A percentile compares a stretch with the other conserved stretches of the same genome.
These are phyloP conservation scores for Thera obeliscata DNA, from an alignment of 2,888 invertebrate genomes.

Conservation along the genomic window DNA sequence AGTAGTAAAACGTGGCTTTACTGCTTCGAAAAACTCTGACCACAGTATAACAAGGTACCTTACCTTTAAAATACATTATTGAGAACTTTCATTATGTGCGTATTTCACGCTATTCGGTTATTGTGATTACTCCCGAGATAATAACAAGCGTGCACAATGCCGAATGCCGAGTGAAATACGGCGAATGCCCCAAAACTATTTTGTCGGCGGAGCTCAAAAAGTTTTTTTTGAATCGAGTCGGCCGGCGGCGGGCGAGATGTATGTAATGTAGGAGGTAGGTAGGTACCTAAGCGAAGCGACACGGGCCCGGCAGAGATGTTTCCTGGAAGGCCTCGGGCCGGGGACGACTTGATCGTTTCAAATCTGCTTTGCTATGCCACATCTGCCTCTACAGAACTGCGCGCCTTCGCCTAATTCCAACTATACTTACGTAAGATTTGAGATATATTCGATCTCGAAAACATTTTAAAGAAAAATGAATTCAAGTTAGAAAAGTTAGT, in stretches of 20 bases:
- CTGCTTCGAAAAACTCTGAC: slow-evolving; percentile 15
- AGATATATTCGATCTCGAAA: neutral
- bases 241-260: slow-evolving; percentile 53
- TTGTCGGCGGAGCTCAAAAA: slow-evolving; percentile 76
- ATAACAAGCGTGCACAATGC: slow-evolving; percentile 54
- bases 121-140: slow-evolving; percentile 51
- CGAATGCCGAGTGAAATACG: slow-evolving; percentile 62
- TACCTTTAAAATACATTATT: slow-evolving; percentile 41
- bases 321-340: slow-evolving; percentile 77
- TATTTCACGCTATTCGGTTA: slow-evolving; percentile 52
- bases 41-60: slow-evolving; percentile 6
- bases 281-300: slow-evolving; percentile 46
- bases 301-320: slow-evolving; percentile 61
- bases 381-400: slow-evolving; percentile 70
- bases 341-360: slow-evolving; percentile 66
- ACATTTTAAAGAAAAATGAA: too few species aligned
- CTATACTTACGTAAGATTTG: slow-evolving; percentile 7
- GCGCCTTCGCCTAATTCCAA: slow-evolving; percentile 51
- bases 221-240: slow-evolving; percentile 58
- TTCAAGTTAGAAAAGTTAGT: too few species aligned
- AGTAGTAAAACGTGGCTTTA: slow-evolving; percentile 24
- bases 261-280: slow-evolving; percentile 47
- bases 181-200: slow-evolving; percentile 62
- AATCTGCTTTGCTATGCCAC: slow-evolving; percentile 59
- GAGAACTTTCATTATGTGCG: slow-evolving; percentile 39